Percentiles rank a stretch among this genome's conserved stretches.
Evolutionary conservation across 2,797 vertebrate species (phyloP).

Genomic region (Dendrocincla tyrannina): DNA sequence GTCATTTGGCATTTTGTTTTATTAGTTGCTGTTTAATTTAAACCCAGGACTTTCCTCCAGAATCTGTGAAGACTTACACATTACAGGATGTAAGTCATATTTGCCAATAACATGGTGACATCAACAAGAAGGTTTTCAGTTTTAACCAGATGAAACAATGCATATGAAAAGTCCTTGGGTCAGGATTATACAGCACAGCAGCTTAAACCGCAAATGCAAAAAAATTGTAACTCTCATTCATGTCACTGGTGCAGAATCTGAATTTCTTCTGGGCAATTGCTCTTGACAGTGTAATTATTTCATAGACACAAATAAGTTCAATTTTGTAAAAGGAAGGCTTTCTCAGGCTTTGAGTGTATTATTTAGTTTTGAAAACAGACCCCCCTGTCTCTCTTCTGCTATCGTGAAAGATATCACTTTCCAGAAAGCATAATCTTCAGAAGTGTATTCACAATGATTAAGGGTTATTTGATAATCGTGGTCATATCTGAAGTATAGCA

Average conservation of each 20-base stretch:
- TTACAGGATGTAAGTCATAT: not conserved
- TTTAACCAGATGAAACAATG: not conserved
- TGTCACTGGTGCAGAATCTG: not conserved
- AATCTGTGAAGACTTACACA: not conserved
- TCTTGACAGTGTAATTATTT: not conserved
- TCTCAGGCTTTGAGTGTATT: not conserved
- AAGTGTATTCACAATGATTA: not conserved
- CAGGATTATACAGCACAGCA: not conserved
- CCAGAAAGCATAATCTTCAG: not conserved
- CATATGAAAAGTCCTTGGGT: not conserved
- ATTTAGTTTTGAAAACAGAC: not conserved
- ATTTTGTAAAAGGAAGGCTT: not conserved
- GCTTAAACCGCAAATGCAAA: not conserved
- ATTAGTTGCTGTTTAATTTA: not conserved
- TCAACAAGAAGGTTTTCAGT: not conserved
- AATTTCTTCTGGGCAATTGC: not conserved
- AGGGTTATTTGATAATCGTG: not conserved
- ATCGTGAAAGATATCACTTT: not conserved
- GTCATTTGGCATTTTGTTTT: not conserved
- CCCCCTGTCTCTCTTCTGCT: not conserved
- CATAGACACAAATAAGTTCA: not conserved
- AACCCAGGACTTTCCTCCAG: not conserved
- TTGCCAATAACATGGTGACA: not conserved
- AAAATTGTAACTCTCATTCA: not conserved
- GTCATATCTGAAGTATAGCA: not conserved